phyloP scores from a whole-genome alignment of 1,140 invertebrate genomes.

The Chlorops oryzae region DNA sequence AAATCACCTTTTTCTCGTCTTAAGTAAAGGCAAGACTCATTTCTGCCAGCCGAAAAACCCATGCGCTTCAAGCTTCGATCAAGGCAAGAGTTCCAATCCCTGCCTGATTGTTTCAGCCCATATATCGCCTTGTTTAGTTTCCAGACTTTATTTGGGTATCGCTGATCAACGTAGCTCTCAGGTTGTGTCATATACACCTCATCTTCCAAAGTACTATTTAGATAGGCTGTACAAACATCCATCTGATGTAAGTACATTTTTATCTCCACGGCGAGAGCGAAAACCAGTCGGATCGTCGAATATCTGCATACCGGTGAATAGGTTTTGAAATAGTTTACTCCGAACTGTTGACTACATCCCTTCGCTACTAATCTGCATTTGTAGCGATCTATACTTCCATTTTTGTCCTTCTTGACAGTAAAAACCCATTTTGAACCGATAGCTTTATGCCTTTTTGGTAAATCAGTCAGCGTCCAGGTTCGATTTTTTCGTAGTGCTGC shows the following conservation, averaged over 20 bases:
- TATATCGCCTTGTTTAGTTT: slow-evolving; percentile 5
- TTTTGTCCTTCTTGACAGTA: slow-evolving; percentile 28
- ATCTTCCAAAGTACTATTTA: slow-evolving; percentile 43
- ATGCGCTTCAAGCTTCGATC: slow-evolving; percentile 5
- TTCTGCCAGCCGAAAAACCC: slow-evolving; percentile 3
- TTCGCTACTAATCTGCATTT: slow-evolving; percentile 35
- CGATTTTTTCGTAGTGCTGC: slow-evolving; percentile 10
- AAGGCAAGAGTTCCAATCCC: slow-evolving; percentile 8
- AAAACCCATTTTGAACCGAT: slow-evolving; percentile 42
- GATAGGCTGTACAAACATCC: slow-evolving; percentile 41
- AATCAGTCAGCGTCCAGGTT: slow-evolving; percentile 23
- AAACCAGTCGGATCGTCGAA: slow-evolving; percentile 32
- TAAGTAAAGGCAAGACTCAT: neutral
- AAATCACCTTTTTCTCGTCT: neutral
- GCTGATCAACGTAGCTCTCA: neutral
- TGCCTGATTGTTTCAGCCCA: slow-evolving; percentile 9
- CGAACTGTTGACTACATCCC: slow-evolving; percentile 2
- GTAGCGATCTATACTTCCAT: slow-evolving; percentile 24
- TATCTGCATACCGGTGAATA: slow-evolving; percentile 20
- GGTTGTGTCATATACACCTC: slow-evolving; percentile 33
- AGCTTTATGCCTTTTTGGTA: slow-evolving; percentile 22
- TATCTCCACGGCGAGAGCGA: slow-evolving; percentile 25
- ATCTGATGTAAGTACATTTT: slow-evolving; percentile 36
- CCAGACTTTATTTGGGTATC: slow-evolving; percentile 20
- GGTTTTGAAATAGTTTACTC: slow-evolving; percentile 10